Base-by-base conservation (phyloP, 2,797 vertebrate species). In the Sylvilagus floridanus region DNA sequence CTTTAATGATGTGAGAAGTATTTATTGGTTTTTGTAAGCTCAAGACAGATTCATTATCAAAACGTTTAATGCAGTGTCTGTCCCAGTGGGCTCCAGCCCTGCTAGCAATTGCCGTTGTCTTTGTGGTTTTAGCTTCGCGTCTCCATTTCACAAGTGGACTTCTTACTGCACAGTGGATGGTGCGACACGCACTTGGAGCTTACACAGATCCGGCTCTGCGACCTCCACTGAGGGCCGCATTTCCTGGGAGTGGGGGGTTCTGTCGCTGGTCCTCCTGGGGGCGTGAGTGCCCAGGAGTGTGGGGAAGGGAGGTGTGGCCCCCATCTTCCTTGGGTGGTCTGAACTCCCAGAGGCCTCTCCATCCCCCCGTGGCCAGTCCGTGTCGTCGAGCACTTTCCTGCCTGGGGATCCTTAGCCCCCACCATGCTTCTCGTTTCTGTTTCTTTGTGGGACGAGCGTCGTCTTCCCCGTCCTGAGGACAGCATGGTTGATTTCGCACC, bases 361-460 rank as follows among this genome's bases (percentile, higher is more conserved):
- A n/a, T n/a, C n/a, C 7, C 0, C 2, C 0, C 16, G 5, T 9
- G 28, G 30, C 4, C 17, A 35, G 21, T 66, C 28, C 4, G 0
- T 2, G 11, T n/a, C 28, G 12, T 30, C 52, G 32, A 84, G 63
- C 42, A 24, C 4, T 32, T 30, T 84, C 21, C 11, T 68, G 2
- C 2, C 7, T 47, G 52, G 21, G 73, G 32, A 26, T 54, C 13
- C 17, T 69, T n/a, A 52, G 54, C 13, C 26, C 10, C 12, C 21
- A 26, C 7, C 37, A 26, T 47, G 22, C 32, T 73, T 73, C 42
- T 32, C 19, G 24, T 72, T 42, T 32, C 26, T 35, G 32, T 37
- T 37, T 26, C 28, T 26, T 71, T 8, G 24, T 37, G n/a, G 16
- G 1, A 10, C 5, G 24, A 57, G 4, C 10, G 12, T 50, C 13